A percentile compares a stretch with the other conserved stretches of the same genome.
Evolutionary conservation across 2,888 invertebrate species (phyloP).

Genomic region (Hemithea aestivaria): DNA sequence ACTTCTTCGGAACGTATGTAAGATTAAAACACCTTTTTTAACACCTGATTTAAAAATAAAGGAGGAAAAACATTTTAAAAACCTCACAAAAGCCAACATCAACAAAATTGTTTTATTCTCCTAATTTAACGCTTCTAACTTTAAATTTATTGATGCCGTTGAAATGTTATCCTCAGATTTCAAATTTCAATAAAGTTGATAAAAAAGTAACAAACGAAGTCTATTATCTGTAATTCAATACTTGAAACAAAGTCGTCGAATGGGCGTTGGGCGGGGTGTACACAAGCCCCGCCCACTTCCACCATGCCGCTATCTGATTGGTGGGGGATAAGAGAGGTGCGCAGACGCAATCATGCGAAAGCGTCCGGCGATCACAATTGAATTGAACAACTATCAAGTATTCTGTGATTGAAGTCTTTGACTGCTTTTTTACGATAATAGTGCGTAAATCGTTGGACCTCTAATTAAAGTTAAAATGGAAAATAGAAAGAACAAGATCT

Average conservation of each 20-base stretch:
- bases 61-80: not conserved
- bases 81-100: not conserved
- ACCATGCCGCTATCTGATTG: constrained; percentile 50
- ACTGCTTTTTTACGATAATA: constrained; percentile 53
- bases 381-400: constrained; percentile 35
- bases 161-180: constrained; percentile 42
- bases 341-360: constrained; percentile 51
- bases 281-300: constrained; percentile 44
- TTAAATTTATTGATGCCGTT: constrained; percentile 37
- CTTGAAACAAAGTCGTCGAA: constrained; percentile 42
- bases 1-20: no score
- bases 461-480: no score
- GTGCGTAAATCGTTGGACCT: constrained; percentile 3
- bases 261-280: constrained; percentile 56
- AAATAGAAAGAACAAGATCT: no score
- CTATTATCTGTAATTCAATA: constrained; percentile 65
- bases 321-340: constrained; percentile 41
- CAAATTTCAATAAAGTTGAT: constrained; percentile 49
- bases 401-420: constrained; percentile 33
- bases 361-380: constrained; percentile 53
- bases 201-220: constrained; percentile 46
- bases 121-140: constrained; percentile 23
- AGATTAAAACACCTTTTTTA: no score
- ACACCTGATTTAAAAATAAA: no score
- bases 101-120: constrained; percentile 9